Percentiles rank a stretch among this genome's conserved stretches.
phyloP scores from a whole-genome alignment of 2,888 invertebrate genomes.

The Portevinia maculata region DNA sequence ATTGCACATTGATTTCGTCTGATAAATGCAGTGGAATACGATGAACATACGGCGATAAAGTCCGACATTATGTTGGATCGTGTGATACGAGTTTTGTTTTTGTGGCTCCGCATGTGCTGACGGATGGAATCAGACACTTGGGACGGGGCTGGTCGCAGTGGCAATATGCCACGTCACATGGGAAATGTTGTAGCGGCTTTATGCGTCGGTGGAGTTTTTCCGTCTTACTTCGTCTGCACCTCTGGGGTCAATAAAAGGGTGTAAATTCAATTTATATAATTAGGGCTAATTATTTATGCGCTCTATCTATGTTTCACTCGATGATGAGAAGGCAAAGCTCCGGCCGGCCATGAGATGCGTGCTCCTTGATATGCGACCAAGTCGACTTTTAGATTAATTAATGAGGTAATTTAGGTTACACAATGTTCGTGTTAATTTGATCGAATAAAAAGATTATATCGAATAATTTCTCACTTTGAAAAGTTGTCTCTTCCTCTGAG shows the following conservation, averaged over 20 bases:
- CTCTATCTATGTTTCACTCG: slow-evolving; percentile 7
- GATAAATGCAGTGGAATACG: slow-evolving; percentile 52
- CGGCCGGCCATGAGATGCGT: slow-evolving; percentile 9
- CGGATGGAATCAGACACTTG: slow-evolving; percentile 56
- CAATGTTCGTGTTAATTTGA: slow-evolving; percentile 83
- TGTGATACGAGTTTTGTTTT: slow-evolving; percentile 48
- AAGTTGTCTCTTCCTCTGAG: slow-evolving; percentile 8
- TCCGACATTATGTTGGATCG: slow-evolving; percentile 56
- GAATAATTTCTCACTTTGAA: slow-evolving; percentile 68
- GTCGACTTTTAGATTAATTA: slow-evolving; percentile 77
- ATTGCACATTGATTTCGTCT: slow-evolving; percentile 53
- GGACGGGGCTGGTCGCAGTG: slow-evolving; percentile 56
- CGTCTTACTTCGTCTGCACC: slow-evolving; percentile 3
- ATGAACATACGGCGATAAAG: slow-evolving; percentile 61
- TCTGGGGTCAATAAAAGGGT: slow-evolving; percentile 66
- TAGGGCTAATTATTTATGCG: slow-evolving; percentile 66
- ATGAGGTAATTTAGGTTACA: slow-evolving; percentile 81
- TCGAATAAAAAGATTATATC: slow-evolving; percentile 83
- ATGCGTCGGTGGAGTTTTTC: slow-evolving; percentile 31
- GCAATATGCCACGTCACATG: slow-evolving; percentile 60
- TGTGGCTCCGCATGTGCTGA: slow-evolving; percentile 24
- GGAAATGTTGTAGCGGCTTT: slow-evolving; percentile 55
- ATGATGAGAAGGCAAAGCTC: background rate
- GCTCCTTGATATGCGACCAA: slow-evolving; percentile 23
- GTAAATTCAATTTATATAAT: slow-evolving; percentile 63